A percentile compares a stretch with the other conserved stretches of the same genome.
phyloP scores from a whole-genome alignment of 2,113 vertebrate species.

The Leucosticte australis region DNA sequence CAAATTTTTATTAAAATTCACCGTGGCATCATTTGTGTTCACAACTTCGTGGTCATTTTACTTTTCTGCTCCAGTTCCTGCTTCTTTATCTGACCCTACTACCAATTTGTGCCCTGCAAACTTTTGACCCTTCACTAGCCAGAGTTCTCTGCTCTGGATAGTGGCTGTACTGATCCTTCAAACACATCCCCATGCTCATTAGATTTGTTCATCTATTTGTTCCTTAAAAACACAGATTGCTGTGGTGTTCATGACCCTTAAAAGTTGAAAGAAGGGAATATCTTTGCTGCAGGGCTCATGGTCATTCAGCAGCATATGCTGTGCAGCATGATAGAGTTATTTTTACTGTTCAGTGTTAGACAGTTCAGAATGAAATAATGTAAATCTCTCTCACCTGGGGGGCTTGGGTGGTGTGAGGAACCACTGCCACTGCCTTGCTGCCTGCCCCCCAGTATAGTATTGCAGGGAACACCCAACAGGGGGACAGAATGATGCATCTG shows the following conservation, averaged over 20 bases:
- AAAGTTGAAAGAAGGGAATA: neutral
- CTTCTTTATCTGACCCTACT: neutral
- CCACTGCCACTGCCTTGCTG: neutral
- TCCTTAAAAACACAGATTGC: neutral
- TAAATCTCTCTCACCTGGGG: neutral
- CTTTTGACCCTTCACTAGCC: neutral
- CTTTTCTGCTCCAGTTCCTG: neutral
- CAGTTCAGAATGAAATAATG: neutral
- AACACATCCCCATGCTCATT: neutral
- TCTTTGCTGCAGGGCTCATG: neutral
- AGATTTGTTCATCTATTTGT: neutral
- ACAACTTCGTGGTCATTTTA: neutral
- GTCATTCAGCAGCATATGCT: neutral
- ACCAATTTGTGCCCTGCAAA: neutral
- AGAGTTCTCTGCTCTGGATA: neutral
- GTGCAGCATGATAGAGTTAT: neutral
- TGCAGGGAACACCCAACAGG: too few relatives aligned
- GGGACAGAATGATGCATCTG: too few relatives aligned
- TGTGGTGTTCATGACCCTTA: neutral
- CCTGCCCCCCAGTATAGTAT: too few relatives aligned
- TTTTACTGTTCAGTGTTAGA: neutral
- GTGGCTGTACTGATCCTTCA: neutral
- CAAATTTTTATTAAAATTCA: constrained; percentile 52
- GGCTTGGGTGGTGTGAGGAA: neutral
- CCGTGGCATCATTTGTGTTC: constrained; percentile 10